These are phyloP conservation scores for Artibeus lituratus DNA, from an alignment of 2,797 vertebrate species.

Conservation along the genomic window DNA sequence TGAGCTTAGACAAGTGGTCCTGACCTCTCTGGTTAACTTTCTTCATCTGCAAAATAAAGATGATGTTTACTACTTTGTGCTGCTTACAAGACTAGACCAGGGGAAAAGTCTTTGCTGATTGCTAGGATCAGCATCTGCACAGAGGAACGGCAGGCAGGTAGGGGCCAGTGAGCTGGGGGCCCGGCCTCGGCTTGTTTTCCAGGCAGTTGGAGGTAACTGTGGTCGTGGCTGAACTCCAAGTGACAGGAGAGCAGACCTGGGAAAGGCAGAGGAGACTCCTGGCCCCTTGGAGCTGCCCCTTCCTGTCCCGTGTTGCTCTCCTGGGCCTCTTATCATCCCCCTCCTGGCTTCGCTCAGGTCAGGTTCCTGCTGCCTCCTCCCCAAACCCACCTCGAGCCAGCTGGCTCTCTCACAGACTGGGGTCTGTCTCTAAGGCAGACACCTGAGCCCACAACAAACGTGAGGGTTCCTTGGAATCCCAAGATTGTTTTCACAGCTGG, in stretches of 20 bases:
- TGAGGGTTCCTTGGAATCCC: background rate
- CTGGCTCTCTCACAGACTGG: background rate
- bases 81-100: background rate
- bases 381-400: background rate
- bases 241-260: background rate
- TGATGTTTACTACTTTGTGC: background rate
- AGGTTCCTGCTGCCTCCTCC: background rate
- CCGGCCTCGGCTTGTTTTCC: background rate
- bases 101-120: background rate
- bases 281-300: background rate
- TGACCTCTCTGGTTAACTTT: background rate
- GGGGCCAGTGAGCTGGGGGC: background rate
- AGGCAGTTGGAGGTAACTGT: background rate
- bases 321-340: no score
- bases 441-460: background rate
- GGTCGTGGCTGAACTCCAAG: background rate
- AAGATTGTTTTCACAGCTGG: background rate
- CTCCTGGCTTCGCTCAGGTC: background rate
- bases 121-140: background rate
- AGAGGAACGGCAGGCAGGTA: background rate
- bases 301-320: background rate
- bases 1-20: background rate
- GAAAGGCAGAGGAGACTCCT: background rate
- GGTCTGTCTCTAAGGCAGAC: conserved; percentile 11
- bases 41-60: background rate